Percentiles rank a stretch among this genome's conserved stretches.
These are phyloP conservation scores for Xiphydria camelus DNA, from an alignment of 2,888 invertebrate species.

Conservation along the genomic window DNA sequence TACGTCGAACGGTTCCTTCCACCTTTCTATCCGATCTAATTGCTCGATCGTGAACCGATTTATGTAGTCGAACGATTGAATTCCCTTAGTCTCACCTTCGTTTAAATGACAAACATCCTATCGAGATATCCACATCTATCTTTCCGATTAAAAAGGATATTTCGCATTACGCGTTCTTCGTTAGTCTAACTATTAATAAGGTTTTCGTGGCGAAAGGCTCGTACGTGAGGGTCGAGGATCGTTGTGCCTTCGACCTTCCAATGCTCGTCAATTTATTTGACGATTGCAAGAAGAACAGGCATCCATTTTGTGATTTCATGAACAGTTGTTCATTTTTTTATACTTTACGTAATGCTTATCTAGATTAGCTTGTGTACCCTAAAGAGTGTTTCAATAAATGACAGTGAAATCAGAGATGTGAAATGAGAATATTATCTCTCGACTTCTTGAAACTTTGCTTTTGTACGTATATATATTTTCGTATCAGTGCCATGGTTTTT, in stretches of 20 bases:
- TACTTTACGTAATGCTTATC: slow-evolving; percentile 54
- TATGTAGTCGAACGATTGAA: not conserved
- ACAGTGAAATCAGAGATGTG: slow-evolving; percentile 26
- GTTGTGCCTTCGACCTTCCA: slow-evolving; percentile 57
- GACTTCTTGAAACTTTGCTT: no score
- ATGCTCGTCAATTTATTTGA: slow-evolving; percentile 38
- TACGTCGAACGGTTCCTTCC: not conserved
- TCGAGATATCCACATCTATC: not conserved
- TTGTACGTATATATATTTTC: no score
- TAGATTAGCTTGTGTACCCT: slow-evolving; percentile 54
- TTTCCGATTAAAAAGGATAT: slow-evolving; percentile 6
- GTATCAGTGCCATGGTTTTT: no score
- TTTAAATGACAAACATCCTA: not conserved
- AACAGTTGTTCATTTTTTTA: slow-evolving; percentile 49
- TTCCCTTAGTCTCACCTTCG: not conserved
- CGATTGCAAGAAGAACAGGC: slow-evolving; percentile 43
- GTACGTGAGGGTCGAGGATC: slow-evolving; percentile 57
- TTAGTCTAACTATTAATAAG: slow-evolving; percentile 12
- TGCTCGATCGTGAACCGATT: not conserved
- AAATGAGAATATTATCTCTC: no score
- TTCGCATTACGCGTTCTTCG: slow-evolving; percentile 10
- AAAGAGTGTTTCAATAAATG: slow-evolving; percentile 57
- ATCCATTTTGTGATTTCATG: slow-evolving; percentile 55
- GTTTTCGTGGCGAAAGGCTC: slow-evolving; percentile 53
- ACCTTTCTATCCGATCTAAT: not conserved